Evolutionary conservation across 2,888 invertebrate genomes (phyloP), one percentile per base, ranked within the genome.

Genomic region (Strigamia transsilvanica): DNA sequence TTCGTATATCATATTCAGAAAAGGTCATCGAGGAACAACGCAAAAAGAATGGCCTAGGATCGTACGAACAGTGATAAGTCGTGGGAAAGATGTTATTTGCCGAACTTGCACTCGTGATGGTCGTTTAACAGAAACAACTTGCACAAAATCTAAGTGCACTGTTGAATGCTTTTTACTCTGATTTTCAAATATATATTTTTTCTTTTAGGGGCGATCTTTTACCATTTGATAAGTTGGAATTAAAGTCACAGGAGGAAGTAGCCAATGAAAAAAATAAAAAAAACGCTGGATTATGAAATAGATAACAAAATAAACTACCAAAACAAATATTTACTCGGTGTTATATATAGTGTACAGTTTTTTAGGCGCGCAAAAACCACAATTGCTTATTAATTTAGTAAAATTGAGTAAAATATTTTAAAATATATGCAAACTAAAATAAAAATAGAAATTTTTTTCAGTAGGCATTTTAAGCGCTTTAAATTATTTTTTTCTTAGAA

Each of bases 61-160:
- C 27, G 92, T 97, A 0, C 87, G 93, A 82, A 92, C 93, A n/a
- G 91, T 92, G 0, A 87, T 94, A 27, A 90, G 91, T 1, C 90
- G 93, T 82, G 91, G 93, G 0, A 91, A 91, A 83, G 95, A 95
- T 86, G 90, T 92, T 0, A 91, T 94, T 84, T 96, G 96, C 86
- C 90, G 93, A 83, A 87, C 95, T 86, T 97, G 97, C 87, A 93
- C 93, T 0, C 87, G 91, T 0, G 88, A 91, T 84, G 96, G 95
- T 1, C 90, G 92, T 83, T 87, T 97, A 56, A 89, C 92, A 84
- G 94, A 95, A 88, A 89, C 93, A 1, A 92, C 94, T 86, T 92
- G 96, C 86, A 93, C 95, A 0, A 91, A 92, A 84, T 87, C 90
- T 0, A 95, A 87, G 90, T 85, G 46, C 18, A 9, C 6, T 27